Evolutionary conservation across 2,888 invertebrate species (phyloP).

Genomic region (Horisme vitalbata): DNA sequence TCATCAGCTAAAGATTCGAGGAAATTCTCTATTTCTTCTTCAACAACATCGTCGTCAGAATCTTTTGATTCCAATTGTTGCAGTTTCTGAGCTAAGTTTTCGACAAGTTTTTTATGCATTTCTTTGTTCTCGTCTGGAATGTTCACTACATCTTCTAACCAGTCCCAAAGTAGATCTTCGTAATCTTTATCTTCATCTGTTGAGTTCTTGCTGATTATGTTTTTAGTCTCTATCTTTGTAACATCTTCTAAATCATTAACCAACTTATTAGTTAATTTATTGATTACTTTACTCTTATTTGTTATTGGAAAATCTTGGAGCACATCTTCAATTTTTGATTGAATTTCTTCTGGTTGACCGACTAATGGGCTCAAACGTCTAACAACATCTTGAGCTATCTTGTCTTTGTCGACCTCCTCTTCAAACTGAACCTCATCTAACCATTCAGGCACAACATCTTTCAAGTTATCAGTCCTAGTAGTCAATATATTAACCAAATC

Average conservation of each 20-base stretch:
- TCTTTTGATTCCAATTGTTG: constrained; percentile 4
- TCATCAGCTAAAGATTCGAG: constrained; percentile 7
- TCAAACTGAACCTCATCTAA: constrained; percentile 33
- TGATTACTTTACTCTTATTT: constrained; percentile 15
- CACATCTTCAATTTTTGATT: constrained; percentile 33
- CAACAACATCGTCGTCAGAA: constrained; percentile 2
- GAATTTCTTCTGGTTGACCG: constrained; percentile 30
- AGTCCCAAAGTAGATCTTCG: constrained; percentile 6
- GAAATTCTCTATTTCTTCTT: constrained; percentile 7
- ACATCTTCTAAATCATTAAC: constrained; percentile 22
- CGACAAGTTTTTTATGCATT: neutral
- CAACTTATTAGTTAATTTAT: constrained; percentile 30
- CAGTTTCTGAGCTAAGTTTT: constrained; percentile 8
- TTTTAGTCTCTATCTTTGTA: neutral
- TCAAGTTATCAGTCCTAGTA: constrained; percentile 31
- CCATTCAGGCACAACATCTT: constrained; percentile 32
- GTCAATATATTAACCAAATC: constrained; percentile 36
- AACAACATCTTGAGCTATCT: constrained; percentile 28
- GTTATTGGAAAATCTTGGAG: constrained; percentile 30
- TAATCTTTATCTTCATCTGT: constrained; percentile 5
- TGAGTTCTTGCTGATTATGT: constrained; percentile 2
- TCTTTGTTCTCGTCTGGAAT: constrained; percentile 6
- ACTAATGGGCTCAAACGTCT: constrained; percentile 32
- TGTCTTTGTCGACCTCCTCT: constrained; percentile 23
- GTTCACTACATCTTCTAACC: constrained; percentile 9